Base-by-base conservation (phyloP, 92 coral and sea anemone species). In the Palythoa grandiflora region DNA sequence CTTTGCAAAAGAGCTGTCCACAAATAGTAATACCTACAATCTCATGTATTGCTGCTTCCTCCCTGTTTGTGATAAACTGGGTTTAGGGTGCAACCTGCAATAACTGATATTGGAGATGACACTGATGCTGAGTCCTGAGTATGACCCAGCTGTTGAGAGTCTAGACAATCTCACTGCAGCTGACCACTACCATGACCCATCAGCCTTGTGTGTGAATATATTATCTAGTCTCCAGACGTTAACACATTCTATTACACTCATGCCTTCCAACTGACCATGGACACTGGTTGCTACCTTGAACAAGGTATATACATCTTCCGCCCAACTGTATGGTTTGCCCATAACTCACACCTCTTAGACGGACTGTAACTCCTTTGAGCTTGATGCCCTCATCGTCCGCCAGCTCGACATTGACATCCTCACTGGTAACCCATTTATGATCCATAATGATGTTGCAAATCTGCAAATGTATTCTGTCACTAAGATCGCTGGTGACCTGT, bases 381-480 rank as follows among this genome's bases (percentile, higher is more conserved):
- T 44, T 8, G 6, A 3, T 2, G 6, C 50, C 50, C 50, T 44
- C 6, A 73, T 76, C 94, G 3, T 44, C 6, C n/a, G 47, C n/a
- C 73, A 91, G 28, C 85, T 80, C 6, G 90, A 85, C 39, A 86
- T 89, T 10, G 88, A 80, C 37, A 72, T 84, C 19, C 44, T 71
- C 47, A 88, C 88, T 20, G 94, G 92, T n/a, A 40, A 92, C 79
- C 37, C 90, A 87, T 89, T 92, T 55, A 38, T 89, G 85, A 81
- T 77, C 47, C 77, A 40, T 38, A 92, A 92, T 19, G 90, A 89
- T 78, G 79, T 85, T 38, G 90, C 83, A 51, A 14, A 60, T 73
- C 47, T 73, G 78, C 55, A 51, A 35, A 15, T 21, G 47, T 70
- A 9, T 28, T 16, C 40, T 6, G 13, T 35, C 40, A 28, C 10